phyloP scores from a whole-genome alignment of 2,797 vertebrate genomes.

The Streptopelia turtur region DNA sequence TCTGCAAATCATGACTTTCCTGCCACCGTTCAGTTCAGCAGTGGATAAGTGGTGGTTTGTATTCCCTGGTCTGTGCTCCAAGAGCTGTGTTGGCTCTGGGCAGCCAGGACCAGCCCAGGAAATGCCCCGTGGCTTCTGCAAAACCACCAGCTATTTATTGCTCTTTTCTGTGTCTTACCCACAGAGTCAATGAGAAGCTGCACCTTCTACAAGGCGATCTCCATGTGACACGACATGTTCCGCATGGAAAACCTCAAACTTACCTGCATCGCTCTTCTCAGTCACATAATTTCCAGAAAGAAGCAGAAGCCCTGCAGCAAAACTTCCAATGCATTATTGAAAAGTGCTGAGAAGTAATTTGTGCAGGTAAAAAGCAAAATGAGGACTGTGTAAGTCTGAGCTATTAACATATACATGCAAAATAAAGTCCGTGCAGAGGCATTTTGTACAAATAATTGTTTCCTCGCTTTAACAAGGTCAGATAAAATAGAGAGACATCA shows the following conservation, averaged over 20 bases:
- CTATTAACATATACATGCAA: slow-evolving; percentile 45
- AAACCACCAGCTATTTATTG: background rate
- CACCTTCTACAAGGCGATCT: background rate
- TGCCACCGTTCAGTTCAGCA: no score
- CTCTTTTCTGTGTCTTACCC: background rate
- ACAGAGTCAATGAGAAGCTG: background rate
- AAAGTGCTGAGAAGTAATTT: slow-evolving; percentile 64
- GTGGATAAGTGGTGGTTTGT: no score
- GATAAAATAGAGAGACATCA: slow-evolving; percentile 3
- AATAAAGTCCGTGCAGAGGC: background rate
- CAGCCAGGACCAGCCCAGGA: background rate
- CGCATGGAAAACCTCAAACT: background rate
- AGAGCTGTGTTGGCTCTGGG: no score
- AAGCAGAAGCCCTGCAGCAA: slow-evolving; percentile 42
- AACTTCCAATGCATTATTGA: slow-evolving; percentile 65
- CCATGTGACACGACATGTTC: background rate
- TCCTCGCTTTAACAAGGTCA: slow-evolving; percentile 41
- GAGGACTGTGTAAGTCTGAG: slow-evolving; percentile 18
- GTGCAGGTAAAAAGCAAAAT: slow-evolving; percentile 59
- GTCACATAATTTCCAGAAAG: slow-evolving; percentile 33
- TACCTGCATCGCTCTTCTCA: background rate
- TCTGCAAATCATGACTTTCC: no score
- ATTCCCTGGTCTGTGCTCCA: no score
- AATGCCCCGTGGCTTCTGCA: background rate
- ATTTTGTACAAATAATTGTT: slow-evolving; percentile 53